These are phyloP conservation scores for Argyrosomus regius DNA, from an alignment of 2,797 vertebrate genomes.

Conservation along the genomic window DNA sequence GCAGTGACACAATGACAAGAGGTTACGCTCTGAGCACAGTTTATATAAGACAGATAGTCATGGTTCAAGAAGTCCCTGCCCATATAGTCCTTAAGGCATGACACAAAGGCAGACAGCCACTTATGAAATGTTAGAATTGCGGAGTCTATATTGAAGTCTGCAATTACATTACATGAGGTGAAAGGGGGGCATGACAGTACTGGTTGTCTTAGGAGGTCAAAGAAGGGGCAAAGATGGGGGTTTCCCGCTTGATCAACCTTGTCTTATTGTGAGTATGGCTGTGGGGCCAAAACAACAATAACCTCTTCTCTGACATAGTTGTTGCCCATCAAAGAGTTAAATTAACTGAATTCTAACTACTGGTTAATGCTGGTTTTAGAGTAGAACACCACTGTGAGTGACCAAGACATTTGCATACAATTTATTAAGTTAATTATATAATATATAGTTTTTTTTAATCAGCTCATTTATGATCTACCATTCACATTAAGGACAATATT, in stretches of 20 bases:
- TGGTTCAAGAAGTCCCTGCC: constrained; percentile 46
- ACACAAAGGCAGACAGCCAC: constrained; percentile 52
- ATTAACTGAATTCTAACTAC: background rate
- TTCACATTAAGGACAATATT: background rate
- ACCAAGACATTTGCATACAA: background rate
- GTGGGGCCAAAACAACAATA: background rate
- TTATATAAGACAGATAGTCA: constrained; percentile 65
- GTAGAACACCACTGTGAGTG: background rate
- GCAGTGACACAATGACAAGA: constrained; percentile 29
- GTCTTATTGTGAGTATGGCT: constrained; percentile 10
- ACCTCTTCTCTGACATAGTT: constrained; percentile 2
- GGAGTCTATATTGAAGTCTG: constrained; percentile 42
- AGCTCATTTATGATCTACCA: no score
- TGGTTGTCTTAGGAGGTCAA: constrained; percentile 22
- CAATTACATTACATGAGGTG: constrained; percentile 43
- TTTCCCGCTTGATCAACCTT: background rate
- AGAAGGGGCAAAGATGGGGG: background rate
- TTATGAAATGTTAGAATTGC: constrained; percentile 49
- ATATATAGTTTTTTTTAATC: no score
- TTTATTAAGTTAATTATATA: no score
- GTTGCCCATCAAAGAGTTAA: constrained; percentile 4
- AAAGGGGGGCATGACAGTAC: constrained; percentile 23
- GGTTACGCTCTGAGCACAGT: constrained; percentile 44
- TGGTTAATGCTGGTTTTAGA: constrained; percentile 4
- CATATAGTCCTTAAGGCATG: constrained; percentile 41